Base-by-base conservation (phyloP, 2,888 invertebrate genomes). In the Pterostichus madidus region DNA sequence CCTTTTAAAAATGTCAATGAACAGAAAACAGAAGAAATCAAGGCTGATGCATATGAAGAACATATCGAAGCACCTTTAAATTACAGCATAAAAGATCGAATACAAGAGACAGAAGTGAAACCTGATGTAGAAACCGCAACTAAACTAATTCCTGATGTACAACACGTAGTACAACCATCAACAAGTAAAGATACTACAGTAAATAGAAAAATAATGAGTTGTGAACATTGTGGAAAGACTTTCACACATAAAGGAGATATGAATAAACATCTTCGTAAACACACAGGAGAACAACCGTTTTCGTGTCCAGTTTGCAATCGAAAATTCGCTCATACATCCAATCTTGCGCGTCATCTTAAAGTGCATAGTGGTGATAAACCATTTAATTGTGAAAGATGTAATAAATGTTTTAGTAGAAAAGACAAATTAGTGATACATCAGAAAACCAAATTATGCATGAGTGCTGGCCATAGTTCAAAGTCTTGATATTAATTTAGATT, bases 311-410 rank as follows among this genome's bases (percentile, higher is more conserved):
- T 86, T 35, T 90, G 90, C 83, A 84, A 86, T 3, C 87, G 87
- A 80, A 87, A 86, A 82, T 90, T 90, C 84, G 87, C 88, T 0
- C 88, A 89, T 80, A 89, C 94, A 84, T 95, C 94, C 84, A 95
- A 95, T 59, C 90, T 96, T 86, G 95, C 95, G 87, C 92, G 95
- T 73, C 96, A 96, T 90, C 93, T 94, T 87, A 90, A 95, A 80
- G 93, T 95, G 1, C 96, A 96, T 88, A 94, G 94, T 24, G 95
- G 95, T 11, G 94, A 95, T 86, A 92, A 94, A 24, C 95, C 95
- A 2, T 96, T 95, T 83, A 84, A 85, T 17, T 90, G 90, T 83
- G 86, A 87, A 39, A 85, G 84, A 64, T 90, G 90, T 84, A 86
- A 87, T 56, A 89, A 87, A 84, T 86, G 84, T 71, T 90, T 90